Conservation (phyloP, 1,140 invertebrate genomes). For the Dufourea novaeangliae region DNA sequence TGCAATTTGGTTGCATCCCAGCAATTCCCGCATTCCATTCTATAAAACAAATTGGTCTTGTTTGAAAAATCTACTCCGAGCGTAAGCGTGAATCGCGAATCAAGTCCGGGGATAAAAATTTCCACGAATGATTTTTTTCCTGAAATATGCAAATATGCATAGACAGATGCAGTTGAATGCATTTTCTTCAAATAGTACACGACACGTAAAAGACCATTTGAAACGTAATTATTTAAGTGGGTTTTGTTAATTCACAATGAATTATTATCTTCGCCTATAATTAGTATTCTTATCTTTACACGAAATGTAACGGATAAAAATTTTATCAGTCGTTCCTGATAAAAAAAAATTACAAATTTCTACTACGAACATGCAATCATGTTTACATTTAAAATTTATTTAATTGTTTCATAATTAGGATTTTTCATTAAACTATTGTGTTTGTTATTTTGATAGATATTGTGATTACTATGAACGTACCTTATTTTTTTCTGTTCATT, state of each 20-base stretch:
- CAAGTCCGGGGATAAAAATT: too few species aligned
- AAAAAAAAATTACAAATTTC: too few species aligned
- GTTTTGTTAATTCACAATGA: not conserved
- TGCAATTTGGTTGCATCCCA: not conserved
- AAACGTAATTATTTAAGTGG: not conserved
- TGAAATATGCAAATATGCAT: too few species aligned
- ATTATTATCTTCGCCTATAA: conserved; percentile 1
- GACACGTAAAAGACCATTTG: not conserved
- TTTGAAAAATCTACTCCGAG: too few species aligned
- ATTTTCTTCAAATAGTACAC: not conserved
- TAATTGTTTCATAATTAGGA: not conserved
- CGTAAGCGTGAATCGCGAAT: too few species aligned
- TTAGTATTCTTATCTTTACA: conserved; percentile 3
- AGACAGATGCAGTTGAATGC: not conserved
- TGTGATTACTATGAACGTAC: not conserved
- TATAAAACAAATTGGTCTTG: not conserved
- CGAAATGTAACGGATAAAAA: not conserved
- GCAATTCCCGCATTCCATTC: not conserved
- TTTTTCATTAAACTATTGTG: not conserved
- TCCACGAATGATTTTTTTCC: too few species aligned
- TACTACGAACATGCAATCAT: not conserved
- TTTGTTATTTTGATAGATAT: not conserved
- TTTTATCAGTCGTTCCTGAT: too few species aligned
- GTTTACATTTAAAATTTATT: not conserved
- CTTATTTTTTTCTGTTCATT: conserved; percentile 7